Evolutionary conservation across 2,797 vertebrate species (phyloP), one percentile per base, ranked within the genome.

Genomic region (Hemibagrus guttatus): DNA sequence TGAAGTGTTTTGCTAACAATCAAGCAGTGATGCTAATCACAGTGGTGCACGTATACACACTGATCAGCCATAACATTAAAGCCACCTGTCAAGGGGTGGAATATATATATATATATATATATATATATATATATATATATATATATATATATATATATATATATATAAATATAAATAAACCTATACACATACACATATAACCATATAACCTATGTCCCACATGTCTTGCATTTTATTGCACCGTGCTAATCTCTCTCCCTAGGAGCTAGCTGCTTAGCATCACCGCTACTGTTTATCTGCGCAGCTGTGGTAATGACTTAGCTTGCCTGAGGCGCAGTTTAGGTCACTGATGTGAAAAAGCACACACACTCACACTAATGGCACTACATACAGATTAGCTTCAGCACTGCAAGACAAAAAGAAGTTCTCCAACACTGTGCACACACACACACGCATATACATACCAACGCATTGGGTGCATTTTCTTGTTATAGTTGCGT

Each of bases 241-340:
- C 46, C 28, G 4, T 79, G 42, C 23, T 80, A 46, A 61, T 81
- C 85, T 52, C 85, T 52, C 46, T 86, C 54, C 68, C 56, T 26
- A 21, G 16, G 39, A 71, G 28, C 42, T 31, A 86, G 85, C 56
- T 71, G 49, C 79, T 75, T 74, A 72, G 46, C 79, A 52, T 85
- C 64, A 71, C 23, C 13, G 56, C 75, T 61, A 42, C 64, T 56
- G 52, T n/a, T 69, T 80, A 69, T 81, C 74, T 80, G 63, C 23
- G 11, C 78, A 86, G 79, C 85, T 82, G 56, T 86, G 79, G n/a
- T 74, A 72, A 86, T 82, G 39, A 74, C 78, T 58, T 52, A 13
- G 79, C 28, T 74, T 42, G 79, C 79, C 79, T 21, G 78, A n/a
- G 78, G 79, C 39, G 11, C 85, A 54, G n/a, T 63, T 86, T 31